These are phyloP conservation scores for Pediacus dermestoides DNA, from an alignment of 2,888 invertebrate species.

Conservation along the genomic window DNA sequence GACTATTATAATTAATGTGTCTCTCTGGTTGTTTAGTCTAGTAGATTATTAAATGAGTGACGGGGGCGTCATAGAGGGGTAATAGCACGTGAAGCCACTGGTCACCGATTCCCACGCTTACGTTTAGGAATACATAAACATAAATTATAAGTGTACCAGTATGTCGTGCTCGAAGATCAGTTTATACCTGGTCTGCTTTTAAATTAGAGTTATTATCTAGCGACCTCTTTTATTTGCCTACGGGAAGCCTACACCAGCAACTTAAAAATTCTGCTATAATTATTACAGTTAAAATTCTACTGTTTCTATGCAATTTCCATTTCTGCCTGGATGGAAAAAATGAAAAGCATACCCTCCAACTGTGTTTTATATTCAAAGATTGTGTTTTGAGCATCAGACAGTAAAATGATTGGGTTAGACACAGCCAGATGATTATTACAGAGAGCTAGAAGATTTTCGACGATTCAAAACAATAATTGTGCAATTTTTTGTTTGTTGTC, in stretches of 20 bases:
- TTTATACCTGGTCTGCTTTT: slow-evolving; percentile 31
- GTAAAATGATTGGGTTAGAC: too few species aligned
- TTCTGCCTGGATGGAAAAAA: too few species aligned
- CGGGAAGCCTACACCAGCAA: slow-evolving; percentile 17
- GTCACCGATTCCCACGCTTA: slow-evolving; percentile 7
- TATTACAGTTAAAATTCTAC: background rate
- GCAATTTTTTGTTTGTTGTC: too few species aligned
- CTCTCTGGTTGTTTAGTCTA: too few species aligned
- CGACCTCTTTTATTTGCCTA: slow-evolving; percentile 25
- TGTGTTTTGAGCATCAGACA: too few species aligned
- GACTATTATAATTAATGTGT: too few species aligned
- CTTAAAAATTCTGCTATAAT: slow-evolving; percentile 1
- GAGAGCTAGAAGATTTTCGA: too few species aligned
- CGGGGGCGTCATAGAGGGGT: background rate
- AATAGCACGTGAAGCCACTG: slow-evolving; percentile 1
- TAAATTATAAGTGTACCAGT: slow-evolving; percentile 6
- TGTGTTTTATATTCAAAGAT: too few species aligned
- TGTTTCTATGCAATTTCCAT: background rate
- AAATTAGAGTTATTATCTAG: slow-evolving; percentile 35
- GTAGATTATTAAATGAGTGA: too few species aligned
- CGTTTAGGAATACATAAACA: slow-evolving; percentile 1
- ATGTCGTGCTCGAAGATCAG: background rate
- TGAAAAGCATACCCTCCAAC: too few species aligned
- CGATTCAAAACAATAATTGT: too few species aligned
- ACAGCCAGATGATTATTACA: too few species aligned